Evolutionary conservation across 2,113 vertebrate species (phyloP).

Genomic region (Centropus unirufus): DNA sequence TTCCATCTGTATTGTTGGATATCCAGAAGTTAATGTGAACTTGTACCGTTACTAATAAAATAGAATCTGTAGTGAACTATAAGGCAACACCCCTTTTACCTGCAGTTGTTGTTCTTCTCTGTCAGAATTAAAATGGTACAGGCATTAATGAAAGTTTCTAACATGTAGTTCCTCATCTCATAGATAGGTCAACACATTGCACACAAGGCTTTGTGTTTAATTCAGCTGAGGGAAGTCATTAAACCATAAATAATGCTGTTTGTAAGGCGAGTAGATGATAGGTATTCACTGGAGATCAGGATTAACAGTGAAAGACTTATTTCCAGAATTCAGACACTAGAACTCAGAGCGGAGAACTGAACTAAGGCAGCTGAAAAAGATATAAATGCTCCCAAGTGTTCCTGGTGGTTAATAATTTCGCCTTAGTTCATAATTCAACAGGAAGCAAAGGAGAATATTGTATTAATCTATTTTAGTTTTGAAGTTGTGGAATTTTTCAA

Average conservation of each 20-base stretch:
- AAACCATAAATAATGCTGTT: neutral
- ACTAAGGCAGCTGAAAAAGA: neutral
- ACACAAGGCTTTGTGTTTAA: neutral
- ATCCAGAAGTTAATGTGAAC: neutral
- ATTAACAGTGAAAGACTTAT: neutral
- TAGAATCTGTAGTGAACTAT: neutral
- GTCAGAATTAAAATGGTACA: neutral
- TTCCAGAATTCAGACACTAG: neutral
- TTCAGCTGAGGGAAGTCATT: neutral
- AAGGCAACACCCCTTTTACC: neutral
- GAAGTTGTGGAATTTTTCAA: neutral
- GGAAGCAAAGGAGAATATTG: neutral
- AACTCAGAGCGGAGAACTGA: neutral
- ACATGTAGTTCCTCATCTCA: neutral
- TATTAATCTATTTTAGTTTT: neutral
- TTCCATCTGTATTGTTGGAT: neutral
- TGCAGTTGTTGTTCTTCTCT: neutral
- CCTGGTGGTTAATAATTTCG: neutral
- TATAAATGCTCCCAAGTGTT: neutral
- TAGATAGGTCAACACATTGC: neutral
- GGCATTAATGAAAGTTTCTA: neutral
- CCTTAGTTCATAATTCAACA: neutral
- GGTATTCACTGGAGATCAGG: neutral
- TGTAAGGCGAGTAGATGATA: neutral
- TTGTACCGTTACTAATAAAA: neutral